These are phyloP conservation scores for Ficedula albicollis DNA, from an alignment of 2,797 vertebrate genomes.

Conservation along the genomic window DNA sequence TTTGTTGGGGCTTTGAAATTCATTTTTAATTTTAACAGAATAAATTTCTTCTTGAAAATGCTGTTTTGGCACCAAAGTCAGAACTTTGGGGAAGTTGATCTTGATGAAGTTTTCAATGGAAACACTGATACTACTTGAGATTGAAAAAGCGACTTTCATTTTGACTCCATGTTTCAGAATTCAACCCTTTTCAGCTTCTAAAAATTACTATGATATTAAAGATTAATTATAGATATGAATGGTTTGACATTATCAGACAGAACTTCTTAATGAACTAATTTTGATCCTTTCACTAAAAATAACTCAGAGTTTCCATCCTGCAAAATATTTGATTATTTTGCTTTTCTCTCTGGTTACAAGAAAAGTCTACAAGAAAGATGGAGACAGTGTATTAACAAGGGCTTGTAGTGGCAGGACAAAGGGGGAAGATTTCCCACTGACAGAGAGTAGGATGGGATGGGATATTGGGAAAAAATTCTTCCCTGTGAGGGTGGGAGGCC, in stretches of 20 bases:
- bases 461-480: background rate
- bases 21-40: background rate
- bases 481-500: background rate
- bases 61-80: constrained; percentile 1
- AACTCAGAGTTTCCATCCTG: constrained; percentile 33
- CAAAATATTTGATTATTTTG: constrained; percentile 6
- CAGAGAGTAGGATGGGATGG: background rate
- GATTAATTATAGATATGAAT: constrained; percentile 57
- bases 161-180: constrained; percentile 43
- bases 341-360: background rate
- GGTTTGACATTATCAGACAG: constrained; percentile 45
- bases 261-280: constrained; percentile 48
- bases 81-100: constrained; percentile 7
- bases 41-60: background rate
- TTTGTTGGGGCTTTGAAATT: background rate
- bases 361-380: background rate
- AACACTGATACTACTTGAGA: background rate
- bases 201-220: constrained; percentile 30
- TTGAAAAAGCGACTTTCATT: constrained; percentile 52
- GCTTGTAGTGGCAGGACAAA: background rate
- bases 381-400: background rate
- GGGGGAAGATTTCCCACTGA: background rate
- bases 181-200: constrained; percentile 27
- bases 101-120: constrained; percentile 32
- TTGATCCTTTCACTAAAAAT: constrained; percentile 36